These are phyloP conservation scores for Morinoia aosen DNA, from an alignment of 2,888 invertebrate species.

Conservation along the genomic window DNA sequence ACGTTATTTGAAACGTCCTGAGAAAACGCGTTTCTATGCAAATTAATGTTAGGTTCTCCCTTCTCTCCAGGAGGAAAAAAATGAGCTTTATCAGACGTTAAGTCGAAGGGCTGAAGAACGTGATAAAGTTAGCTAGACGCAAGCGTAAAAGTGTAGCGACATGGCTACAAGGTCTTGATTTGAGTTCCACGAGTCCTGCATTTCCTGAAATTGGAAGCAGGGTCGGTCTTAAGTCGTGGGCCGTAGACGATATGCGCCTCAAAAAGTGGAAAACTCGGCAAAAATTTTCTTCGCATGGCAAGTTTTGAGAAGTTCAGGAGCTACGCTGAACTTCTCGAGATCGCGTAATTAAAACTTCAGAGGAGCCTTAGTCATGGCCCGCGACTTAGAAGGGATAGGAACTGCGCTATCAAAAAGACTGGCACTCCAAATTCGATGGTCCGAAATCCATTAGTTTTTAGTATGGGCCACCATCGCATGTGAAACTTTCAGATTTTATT, in stretches of 20 bases:
- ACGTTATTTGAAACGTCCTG: too few species aligned
- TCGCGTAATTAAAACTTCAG: conserved; percentile 40
- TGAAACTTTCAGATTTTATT: conserved; percentile 29
- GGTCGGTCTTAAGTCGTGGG: background rate
- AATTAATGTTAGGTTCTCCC: background rate
- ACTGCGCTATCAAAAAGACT: conserved; percentile 22
- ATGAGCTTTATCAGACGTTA: background rate
- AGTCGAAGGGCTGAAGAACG: background rate
- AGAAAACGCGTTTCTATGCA: too few species aligned
- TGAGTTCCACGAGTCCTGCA: background rate
- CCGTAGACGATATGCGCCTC: conserved; percentile 17
- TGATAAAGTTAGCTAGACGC: background rate
- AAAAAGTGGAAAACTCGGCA: conserved; percentile 16
- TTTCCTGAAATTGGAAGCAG: conserved; percentile 10
- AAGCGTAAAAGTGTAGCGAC: conserved; percentile 1
- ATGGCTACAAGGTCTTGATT: background rate
- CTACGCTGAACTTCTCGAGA: conserved; percentile 30
- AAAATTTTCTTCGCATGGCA: conserved; percentile 37
- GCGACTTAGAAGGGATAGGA: conserved; percentile 8
- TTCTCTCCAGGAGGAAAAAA: background rate
- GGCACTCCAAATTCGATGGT: conserved; percentile 9
- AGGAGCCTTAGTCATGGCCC: conserved; percentile 24
- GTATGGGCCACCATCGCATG: conserved; percentile 27
- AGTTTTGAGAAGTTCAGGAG: background rate
- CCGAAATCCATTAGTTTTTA: conserved; percentile 16